phyloP scores from a whole-genome alignment of 2,113 vertebrate species.

The Osmerus mordax region DNA sequence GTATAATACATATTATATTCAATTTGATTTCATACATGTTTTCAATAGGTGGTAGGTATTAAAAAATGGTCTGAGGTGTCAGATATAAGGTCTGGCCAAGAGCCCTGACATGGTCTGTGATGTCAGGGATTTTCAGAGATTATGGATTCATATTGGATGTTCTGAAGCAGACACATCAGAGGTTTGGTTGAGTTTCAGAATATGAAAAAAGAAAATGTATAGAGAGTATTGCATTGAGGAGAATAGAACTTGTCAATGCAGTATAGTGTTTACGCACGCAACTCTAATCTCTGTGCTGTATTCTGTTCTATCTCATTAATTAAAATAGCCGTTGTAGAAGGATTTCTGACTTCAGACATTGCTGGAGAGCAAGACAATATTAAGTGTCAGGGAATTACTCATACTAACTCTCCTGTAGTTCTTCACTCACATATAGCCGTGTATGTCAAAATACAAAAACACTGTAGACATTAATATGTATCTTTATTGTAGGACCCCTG shows the following conservation, averaged over 20 bases:
- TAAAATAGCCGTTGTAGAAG: too few species aligned
- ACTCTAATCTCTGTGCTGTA: too few species aligned
- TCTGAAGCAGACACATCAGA: slow-evolving; percentile 29
- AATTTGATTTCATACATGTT: not conserved
- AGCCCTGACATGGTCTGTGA: too few species aligned
- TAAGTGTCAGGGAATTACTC: not conserved
- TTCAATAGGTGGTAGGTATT: not conserved
- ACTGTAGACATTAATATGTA: not conserved
- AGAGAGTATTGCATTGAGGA: too few species aligned
- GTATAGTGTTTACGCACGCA: too few species aligned
- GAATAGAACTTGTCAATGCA: too few species aligned
- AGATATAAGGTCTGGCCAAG: too few species aligned
- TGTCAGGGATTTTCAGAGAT: too few species aligned
- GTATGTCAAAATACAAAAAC: not conserved
- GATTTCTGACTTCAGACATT: not conserved
- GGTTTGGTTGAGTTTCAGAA: slow-evolving; percentile 52
- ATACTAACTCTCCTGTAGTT: too few species aligned
- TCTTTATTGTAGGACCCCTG: too few species aligned
- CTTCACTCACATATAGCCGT: too few species aligned
- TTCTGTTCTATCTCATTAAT: too few species aligned
- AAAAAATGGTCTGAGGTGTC: not conserved
- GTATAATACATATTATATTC: not conserved
- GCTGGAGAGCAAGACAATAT: not conserved
- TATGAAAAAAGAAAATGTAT: slow-evolving; percentile 32
- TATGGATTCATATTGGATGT: slow-evolving; percentile 51